Conservation (phyloP, 1,140 invertebrate species). For the Ips nitidus region DNA sequence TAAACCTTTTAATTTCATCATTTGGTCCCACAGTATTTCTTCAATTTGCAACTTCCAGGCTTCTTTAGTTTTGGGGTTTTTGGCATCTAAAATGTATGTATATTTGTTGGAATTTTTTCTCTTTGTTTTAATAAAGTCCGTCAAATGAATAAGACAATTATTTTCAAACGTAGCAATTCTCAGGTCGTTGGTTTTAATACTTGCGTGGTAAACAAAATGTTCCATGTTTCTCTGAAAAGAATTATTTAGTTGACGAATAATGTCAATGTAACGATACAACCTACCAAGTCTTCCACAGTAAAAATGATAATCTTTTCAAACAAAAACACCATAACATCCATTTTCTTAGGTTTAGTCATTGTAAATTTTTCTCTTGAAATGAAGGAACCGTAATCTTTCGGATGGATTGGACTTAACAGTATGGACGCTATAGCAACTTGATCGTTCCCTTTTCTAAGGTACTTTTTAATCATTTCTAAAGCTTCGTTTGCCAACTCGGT, state of each 20-base stretch:
- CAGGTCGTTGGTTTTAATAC: slow-evolving; percentile 44
- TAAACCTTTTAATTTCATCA: slow-evolving; percentile 43
- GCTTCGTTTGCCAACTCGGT: slow-evolving; percentile 33
- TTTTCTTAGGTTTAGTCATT: slow-evolving; percentile 41
- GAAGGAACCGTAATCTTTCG: slow-evolving; percentile 42
- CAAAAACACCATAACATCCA: slow-evolving; percentile 43
- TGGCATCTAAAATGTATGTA: slow-evolving; percentile 43
- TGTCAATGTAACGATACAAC: too few relatives aligned
- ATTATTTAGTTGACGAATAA: neutral
- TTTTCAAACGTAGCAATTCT: slow-evolving; percentile 42
- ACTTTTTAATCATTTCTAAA: slow-evolving; percentile 38
- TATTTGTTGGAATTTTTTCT: slow-evolving; percentile 27
- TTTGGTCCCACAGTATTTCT: slow-evolving; percentile 44
- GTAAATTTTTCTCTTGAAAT: slow-evolving; percentile 43
- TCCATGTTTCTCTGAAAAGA: slow-evolving; percentile 41
- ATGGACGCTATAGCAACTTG: slow-evolving; percentile 46
- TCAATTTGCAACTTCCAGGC: slow-evolving; percentile 43
- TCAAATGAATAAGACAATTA: slow-evolving; percentile 40
- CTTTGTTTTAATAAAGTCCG: slow-evolving; percentile 43
- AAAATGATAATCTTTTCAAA: slow-evolving; percentile 44
- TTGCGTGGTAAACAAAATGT: slow-evolving; percentile 38
- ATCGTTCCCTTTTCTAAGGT: slow-evolving; percentile 45
- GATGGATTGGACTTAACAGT: slow-evolving; percentile 37
- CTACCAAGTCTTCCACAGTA: slow-evolving; percentile 34
- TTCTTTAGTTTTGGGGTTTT: slow-evolving; percentile 40